Conservation (phyloP, 1,140 invertebrate species). For the Hydropsyche tenuis region DNA sequence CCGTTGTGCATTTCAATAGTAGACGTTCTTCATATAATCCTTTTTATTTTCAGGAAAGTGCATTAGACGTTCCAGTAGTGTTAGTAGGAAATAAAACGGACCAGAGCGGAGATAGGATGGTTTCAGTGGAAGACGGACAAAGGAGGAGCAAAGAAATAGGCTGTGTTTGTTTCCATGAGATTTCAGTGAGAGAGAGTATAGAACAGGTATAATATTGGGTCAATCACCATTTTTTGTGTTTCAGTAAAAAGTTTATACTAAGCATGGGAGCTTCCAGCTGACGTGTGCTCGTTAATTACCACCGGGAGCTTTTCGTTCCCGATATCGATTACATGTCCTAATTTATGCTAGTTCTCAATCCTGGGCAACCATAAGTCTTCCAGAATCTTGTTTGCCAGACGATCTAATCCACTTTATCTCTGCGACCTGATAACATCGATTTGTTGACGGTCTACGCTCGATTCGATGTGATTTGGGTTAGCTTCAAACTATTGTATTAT, state of each 20-base stretch:
- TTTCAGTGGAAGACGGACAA: slow-evolving; percentile 73
- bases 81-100: slow-evolving; percentile 84
- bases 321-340: neutral
- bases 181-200: slow-evolving; percentile 81
- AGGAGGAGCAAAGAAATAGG: slow-evolving; percentile 77
- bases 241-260: neutral
- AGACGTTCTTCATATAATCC: too few relatives aligned
- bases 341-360: neutral
- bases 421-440: neutral
- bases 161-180: slow-evolving; percentile 82
- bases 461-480: neutral
- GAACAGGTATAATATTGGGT: slow-evolving; percentile 69
- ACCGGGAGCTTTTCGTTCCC: neutral
- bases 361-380: neutral
- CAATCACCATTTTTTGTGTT: neutral
- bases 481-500: too few relatives aligned
- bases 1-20: too few relatives aligned
- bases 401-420: too few relatives aligned
- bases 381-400: too few relatives aligned
- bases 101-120: slow-evolving; percentile 78
- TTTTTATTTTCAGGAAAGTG: slow-evolving; percentile 60
- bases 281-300: neutral
- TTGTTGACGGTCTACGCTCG: neutral
- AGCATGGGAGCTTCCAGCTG: neutral
- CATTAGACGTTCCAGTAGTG: slow-evolving; percentile 73